Conservation (phyloP, 2,888 invertebrate species). For the Proisotoma minuta region DNA sequence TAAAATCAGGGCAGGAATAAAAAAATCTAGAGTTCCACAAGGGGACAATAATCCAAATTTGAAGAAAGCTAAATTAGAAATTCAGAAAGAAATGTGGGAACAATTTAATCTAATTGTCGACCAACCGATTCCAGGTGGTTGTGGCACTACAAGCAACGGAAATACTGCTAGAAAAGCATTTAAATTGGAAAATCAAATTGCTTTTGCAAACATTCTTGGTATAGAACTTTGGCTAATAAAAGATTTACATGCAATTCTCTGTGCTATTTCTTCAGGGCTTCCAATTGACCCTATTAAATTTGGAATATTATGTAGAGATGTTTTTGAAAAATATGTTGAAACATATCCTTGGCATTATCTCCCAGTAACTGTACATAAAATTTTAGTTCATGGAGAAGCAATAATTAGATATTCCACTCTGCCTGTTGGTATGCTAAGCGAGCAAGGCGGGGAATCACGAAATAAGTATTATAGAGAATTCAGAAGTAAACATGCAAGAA, state of each 20-base stretch:
- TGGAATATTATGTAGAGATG: not conserved
- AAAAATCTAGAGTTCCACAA: conserved; percentile 3
- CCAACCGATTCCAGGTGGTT: conserved; percentile 12
- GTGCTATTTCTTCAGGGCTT: conserved; percentile 10
- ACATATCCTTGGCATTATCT: conserved; percentile 19
- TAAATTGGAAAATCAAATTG: not conserved
- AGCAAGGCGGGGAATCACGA: conserved; percentile 20
- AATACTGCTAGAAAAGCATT: conserved; percentile 25
- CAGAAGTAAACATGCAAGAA: conserved; percentile 16
- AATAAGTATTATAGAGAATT: conserved; percentile 14
- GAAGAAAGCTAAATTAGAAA: not conserved
- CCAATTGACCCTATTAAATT: conserved; percentile 20
- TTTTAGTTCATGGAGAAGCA: conserved; percentile 22
- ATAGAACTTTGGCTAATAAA: conserved; percentile 15
- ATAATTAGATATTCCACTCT: conserved; percentile 6
- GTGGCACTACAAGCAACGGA: conserved; percentile 29
- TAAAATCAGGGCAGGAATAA: conserved; percentile 3
- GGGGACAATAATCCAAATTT: not conserved
- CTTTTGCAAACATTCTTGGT: conserved; percentile 15
- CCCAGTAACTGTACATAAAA: conserved; percentile 23
- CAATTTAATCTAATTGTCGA: conserved; percentile 16
- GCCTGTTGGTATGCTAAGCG: conserved; percentile 24
- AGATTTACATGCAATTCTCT: conserved; percentile 6
- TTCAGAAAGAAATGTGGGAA: conserved; percentile 7
- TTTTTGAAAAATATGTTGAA: conserved; percentile 8